Evolutionary conservation across 2,113 vertebrate genomes (phyloP).

Genomic region (Eira barbara): DNA sequence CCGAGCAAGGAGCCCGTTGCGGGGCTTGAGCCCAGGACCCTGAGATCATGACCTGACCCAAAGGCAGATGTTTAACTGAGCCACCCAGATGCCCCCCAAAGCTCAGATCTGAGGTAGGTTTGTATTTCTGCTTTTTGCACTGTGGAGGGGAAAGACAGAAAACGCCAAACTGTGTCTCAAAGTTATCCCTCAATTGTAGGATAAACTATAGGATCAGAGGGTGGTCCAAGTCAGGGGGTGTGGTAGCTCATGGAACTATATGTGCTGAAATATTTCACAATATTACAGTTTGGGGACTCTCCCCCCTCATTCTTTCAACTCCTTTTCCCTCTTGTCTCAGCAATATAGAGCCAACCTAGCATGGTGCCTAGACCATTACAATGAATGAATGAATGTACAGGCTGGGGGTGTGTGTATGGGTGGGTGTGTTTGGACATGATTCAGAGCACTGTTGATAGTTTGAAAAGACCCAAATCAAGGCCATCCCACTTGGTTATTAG

Average conservation of each 20-base stretch:
- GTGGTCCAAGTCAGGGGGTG: neutral
- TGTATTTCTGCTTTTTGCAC: neutral
- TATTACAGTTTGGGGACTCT: neutral
- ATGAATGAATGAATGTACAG: neutral
- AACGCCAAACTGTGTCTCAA: neutral
- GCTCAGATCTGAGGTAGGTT: neutral
- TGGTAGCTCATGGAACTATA: neutral
- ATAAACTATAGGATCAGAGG: neutral
- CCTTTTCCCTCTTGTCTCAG: neutral
- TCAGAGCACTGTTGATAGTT: neutral
- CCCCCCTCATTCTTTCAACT: neutral
- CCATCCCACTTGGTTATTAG: neutral
- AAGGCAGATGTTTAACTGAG: too few species aligned
- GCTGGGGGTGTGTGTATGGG: neutral
- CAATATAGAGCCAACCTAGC: neutral
- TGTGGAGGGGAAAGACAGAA: conserved; percentile 5
- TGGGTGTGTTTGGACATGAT: neutral
- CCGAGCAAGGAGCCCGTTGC: too few species aligned
- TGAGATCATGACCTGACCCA: too few species aligned
- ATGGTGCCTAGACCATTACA: neutral
- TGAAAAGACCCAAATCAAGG: conserved; percentile 1
- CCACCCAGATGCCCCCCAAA: too few species aligned
- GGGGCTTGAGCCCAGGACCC: too few species aligned
- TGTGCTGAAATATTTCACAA: neutral
- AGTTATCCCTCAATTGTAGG: neutral